Conservation (phyloP, 1,140 invertebrate species). For the Trachymyrmex septentrionalis region DNA sequence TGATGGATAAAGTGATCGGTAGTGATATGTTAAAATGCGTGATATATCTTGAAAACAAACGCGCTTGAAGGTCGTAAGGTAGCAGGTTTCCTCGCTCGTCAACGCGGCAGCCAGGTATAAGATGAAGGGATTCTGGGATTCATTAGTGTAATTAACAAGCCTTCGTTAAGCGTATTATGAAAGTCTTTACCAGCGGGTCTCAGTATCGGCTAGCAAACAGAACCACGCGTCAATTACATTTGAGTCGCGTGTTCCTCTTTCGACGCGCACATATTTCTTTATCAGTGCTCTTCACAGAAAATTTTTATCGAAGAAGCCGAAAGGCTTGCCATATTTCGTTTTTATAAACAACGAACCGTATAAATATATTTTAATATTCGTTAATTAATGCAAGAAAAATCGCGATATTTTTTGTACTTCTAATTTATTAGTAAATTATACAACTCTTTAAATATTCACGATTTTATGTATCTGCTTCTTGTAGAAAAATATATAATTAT, state of each 20-base stretch:
- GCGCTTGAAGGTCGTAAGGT: constrained; percentile 14
- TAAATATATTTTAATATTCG: not conserved
- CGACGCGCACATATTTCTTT: not conserved
- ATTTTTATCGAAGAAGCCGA: not conserved
- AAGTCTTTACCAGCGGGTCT: constrained; percentile 51
- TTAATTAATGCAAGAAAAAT: constrained; percentile 1
- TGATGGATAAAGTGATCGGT: constrained; percentile 2
- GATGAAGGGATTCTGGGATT: constrained; percentile 76
- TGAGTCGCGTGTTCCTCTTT: constrained; percentile 62
- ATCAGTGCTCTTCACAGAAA: not conserved
- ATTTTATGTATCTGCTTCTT: not conserved
- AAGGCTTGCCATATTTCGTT: not conserved
- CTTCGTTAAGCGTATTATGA: constrained; percentile 78
- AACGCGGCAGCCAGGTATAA: constrained; percentile 62
- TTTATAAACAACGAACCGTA: not conserved
- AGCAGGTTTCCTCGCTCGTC: constrained; percentile 45
- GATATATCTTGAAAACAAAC: constrained; percentile 39
- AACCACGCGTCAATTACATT: constrained; percentile 76
- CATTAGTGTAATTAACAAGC: constrained; percentile 80
- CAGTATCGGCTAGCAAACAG: constrained; percentile 63
- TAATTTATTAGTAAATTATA: not conserved
- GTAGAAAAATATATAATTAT: not conserved
- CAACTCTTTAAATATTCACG: not conserved
- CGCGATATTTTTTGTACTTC: not conserved
- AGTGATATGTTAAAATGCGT: constrained; percentile 15